Conservation (phyloP, 1,140 invertebrate genomes). For the Drosophila equinoxialis region DNA sequence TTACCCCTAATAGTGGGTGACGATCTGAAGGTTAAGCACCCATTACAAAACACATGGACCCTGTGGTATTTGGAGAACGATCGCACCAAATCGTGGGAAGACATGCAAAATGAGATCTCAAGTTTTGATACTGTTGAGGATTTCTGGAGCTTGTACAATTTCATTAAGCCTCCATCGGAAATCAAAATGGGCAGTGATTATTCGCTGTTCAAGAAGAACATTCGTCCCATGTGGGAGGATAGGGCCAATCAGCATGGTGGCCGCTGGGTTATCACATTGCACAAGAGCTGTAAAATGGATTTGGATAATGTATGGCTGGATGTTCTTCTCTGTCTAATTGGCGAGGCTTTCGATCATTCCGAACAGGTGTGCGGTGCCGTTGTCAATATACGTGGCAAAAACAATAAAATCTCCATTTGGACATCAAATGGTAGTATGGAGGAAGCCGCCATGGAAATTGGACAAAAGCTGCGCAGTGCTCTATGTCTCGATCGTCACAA, state of each 20-base stretch:
- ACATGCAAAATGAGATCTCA: slow-evolving; percentile 96
- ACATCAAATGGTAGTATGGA: slow-evolving; percentile 92
- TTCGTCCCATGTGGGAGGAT: slow-evolving; percentile 99
- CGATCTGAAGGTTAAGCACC: slow-evolving; percentile 88
- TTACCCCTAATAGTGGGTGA: no score
- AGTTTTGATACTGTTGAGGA: slow-evolving; percentile 99
- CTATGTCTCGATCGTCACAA: slow-evolving; percentile 84
- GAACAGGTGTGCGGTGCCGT: slow-evolving; percentile 98
- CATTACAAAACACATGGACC: slow-evolving; percentile 97
- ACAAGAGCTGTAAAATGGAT: slow-evolving; percentile 92
- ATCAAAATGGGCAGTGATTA: slow-evolving; percentile 96
- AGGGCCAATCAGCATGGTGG: slow-evolving; percentile 93
- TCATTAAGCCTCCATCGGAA: slow-evolving; percentile 97
- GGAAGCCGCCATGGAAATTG: slow-evolving; percentile 92
- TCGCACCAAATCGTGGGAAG: slow-evolving; percentile 94
- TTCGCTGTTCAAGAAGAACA: slow-evolving; percentile 97
- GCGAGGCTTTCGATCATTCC: slow-evolving; percentile 97
- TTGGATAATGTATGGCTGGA: slow-evolving; percentile 98
- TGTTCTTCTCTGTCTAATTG: slow-evolving; percentile 97
- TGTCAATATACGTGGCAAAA: slow-evolving; percentile 95
- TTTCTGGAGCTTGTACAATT: slow-evolving; percentile 99
- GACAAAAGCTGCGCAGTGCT: slow-evolving; percentile 93
- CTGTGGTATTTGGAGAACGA: slow-evolving; percentile 99
- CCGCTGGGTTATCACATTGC: slow-evolving; percentile 96
- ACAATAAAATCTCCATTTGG: slow-evolving; percentile 97